Percentiles rank a stretch among this genome's conserved stretches.
These are phyloP conservation scores for Ypsolopha sequella DNA, from an alignment of 2,888 invertebrate species.

Conservation along the genomic window DNA sequence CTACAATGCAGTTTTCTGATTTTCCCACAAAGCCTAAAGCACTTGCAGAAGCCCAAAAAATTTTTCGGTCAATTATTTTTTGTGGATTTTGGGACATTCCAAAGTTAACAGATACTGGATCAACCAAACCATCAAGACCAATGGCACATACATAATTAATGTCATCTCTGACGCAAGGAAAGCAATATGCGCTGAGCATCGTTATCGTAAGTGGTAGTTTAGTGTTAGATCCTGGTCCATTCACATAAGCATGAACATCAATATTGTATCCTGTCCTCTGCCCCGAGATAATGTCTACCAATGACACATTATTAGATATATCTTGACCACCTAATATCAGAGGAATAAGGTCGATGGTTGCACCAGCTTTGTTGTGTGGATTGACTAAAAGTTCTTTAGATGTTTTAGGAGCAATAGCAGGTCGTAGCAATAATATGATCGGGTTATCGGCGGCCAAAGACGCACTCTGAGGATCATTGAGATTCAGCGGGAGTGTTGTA, in stretches of 20 bases:
- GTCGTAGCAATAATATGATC: constrained; percentile 41
- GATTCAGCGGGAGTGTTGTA: constrained; percentile 27
- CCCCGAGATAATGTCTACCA: constrained; percentile 32
- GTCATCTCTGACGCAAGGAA: constrained; percentile 42
- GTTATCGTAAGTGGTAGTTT: constrained; percentile 26
- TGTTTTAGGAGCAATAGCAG: constrained; percentile 24
- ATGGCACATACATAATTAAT: constrained; percentile 44
- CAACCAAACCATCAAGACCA: constrained; percentile 30
- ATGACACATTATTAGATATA: constrained; percentile 23
- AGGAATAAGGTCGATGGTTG: constrained; percentile 45
- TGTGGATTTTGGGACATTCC: constrained; percentile 36
- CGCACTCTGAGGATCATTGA: constrained; percentile 27
- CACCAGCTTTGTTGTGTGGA: constrained; percentile 46
- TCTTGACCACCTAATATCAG: constrained; percentile 42
- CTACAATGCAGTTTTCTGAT: constrained; percentile 28
- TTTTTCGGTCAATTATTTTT: background rate
- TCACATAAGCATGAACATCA: constrained; percentile 23
- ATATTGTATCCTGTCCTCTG: constrained; percentile 25
- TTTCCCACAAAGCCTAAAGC: constrained; percentile 32
- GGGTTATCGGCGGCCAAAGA: constrained; percentile 32
- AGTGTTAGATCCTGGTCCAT: constrained; percentile 12
- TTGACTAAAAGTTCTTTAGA: constrained; percentile 33
- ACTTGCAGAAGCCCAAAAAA: constrained; percentile 40
- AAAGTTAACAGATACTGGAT: constrained; percentile 31
- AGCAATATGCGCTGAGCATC: constrained; percentile 48